Evolutionary conservation across 2,113 vertebrate species (phyloP).

Genomic region (Gallinago jamesoni): DNA sequence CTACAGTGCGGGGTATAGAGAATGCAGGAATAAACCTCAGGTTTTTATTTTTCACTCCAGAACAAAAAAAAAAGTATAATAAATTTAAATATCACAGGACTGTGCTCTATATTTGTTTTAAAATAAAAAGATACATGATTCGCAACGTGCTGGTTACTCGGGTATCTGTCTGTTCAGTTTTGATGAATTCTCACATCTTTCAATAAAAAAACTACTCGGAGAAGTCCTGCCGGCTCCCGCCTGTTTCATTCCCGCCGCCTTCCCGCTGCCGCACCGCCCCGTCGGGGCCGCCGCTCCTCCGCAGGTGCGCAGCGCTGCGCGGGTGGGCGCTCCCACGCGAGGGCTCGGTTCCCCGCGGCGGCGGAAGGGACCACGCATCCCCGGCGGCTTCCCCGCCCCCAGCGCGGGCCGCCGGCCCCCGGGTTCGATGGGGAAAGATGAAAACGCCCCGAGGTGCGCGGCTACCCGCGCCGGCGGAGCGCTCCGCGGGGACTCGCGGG

Average conservation of each 20-base stretch:
- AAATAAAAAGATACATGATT: constrained; percentile 77
- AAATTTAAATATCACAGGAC: constrained; percentile 71
- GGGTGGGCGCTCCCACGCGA: background rate
- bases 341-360: background rate
- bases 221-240: background rate
- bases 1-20: constrained; percentile 73
- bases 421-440: fast-evolving
- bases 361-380: background rate
- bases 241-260: background rate
- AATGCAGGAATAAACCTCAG: constrained; percentile 87
- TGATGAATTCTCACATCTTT: constrained; percentile 88
- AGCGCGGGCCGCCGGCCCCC: background rate
- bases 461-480: background rate
- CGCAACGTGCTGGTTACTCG: constrained; percentile 88
- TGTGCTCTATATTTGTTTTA: constrained; percentile 75
- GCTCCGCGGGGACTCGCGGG: background rate
- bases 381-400: no score
- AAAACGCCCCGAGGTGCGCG: background rate
- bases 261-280: background rate
- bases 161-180: constrained; percentile 78
- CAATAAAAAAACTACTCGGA: constrained; percentile 82
- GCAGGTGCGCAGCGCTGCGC: background rate
- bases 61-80: constrained; percentile 68
- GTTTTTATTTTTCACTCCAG: constrained; percentile 90
- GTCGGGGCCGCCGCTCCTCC: background rate